phyloP scores from a whole-genome alignment of 1,140 invertebrate genomes.

The Oedothorax gibbosus region DNA sequence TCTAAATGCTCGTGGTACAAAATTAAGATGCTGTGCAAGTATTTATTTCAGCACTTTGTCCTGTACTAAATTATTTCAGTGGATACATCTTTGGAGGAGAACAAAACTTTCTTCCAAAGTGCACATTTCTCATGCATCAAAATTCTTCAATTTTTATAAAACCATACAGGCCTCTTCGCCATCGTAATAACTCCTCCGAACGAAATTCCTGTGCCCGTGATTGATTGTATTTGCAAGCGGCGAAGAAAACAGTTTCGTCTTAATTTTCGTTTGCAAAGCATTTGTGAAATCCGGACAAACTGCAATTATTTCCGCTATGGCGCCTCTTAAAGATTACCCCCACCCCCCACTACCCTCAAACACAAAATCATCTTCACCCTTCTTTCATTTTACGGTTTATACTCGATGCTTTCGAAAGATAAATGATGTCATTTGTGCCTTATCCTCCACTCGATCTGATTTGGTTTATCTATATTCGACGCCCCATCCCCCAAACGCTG shows the following conservation, averaged over 20 bases:
- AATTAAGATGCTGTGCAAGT: background rate
- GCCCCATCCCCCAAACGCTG: background rate
- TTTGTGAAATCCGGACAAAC: constrained; percentile 48
- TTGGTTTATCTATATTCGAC: constrained; percentile 58
- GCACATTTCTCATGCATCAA: constrained; percentile 11
- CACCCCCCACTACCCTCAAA: constrained; percentile 6
- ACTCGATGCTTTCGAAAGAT: constrained; percentile 59
- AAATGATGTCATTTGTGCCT: constrained; percentile 61
- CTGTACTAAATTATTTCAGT: background rate
- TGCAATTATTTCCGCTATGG: constrained; percentile 59
- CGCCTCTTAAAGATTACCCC: constrained; percentile 46
- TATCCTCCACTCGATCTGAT: constrained; percentile 53
- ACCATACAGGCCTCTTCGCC: constrained; percentile 15
- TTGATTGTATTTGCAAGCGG: constrained; percentile 44
- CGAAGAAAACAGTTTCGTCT: constrained; percentile 60
- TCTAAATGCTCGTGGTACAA: background rate
- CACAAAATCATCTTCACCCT: constrained; percentile 26
- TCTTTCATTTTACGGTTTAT: constrained; percentile 58
- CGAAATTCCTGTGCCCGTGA: constrained; percentile 48
- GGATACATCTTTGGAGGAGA: background rate
- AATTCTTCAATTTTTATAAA: constrained; percentile 59
- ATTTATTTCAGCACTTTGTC: constrained; percentile 14
- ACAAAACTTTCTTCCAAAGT: background rate
- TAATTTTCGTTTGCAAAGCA: constrained; percentile 59
- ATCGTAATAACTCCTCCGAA: constrained; percentile 39